These are phyloP conservation scores for Loriculus beryllinus DNA, from an alignment of 2,797 vertebrate species.

Conservation along the genomic window DNA sequence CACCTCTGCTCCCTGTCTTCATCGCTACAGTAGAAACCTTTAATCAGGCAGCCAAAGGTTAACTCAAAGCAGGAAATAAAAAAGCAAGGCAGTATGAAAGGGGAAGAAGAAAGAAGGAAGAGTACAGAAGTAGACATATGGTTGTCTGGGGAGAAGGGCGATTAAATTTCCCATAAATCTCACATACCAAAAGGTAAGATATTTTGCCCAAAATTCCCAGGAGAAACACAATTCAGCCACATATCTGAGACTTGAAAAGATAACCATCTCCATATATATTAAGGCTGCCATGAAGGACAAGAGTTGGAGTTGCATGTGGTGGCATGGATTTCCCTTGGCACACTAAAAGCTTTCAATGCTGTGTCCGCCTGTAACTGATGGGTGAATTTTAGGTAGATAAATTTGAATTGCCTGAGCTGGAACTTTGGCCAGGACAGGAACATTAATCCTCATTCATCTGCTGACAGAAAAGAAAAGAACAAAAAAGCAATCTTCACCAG, in stretches of 20 bases:
- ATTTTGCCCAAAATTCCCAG: slow-evolving; percentile 39
- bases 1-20: background rate
- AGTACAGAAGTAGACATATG: slow-evolving; percentile 20
- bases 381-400: slow-evolving; percentile 9
- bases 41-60: slow-evolving; percentile 17
- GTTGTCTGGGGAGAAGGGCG: slow-evolving; percentile 42
- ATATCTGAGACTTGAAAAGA: slow-evolving; percentile 25
- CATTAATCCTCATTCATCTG: background rate
- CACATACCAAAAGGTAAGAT: slow-evolving; percentile 48
- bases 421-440: background rate
- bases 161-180: slow-evolving; percentile 56
- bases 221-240: slow-evolving; percentile 40
- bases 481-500: background rate
- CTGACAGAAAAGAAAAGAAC: background rate
- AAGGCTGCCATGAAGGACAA: slow-evolving; percentile 43
- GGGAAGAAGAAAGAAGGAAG: slow-evolving; percentile 27
- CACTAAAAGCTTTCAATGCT: background rate
- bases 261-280: slow-evolving; percentile 41
- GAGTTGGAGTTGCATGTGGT: background rate
- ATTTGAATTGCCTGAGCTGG: background rate
- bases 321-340: slow-evolving; percentile 26
- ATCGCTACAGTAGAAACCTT: background rate
- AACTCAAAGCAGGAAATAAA: slow-evolving; percentile 6
- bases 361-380: background rate
- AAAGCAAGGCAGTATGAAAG: background rate